Base-by-base conservation (phyloP, 2,113 vertebrate genomes). In the Callocephalon fimbriatum region DNA sequence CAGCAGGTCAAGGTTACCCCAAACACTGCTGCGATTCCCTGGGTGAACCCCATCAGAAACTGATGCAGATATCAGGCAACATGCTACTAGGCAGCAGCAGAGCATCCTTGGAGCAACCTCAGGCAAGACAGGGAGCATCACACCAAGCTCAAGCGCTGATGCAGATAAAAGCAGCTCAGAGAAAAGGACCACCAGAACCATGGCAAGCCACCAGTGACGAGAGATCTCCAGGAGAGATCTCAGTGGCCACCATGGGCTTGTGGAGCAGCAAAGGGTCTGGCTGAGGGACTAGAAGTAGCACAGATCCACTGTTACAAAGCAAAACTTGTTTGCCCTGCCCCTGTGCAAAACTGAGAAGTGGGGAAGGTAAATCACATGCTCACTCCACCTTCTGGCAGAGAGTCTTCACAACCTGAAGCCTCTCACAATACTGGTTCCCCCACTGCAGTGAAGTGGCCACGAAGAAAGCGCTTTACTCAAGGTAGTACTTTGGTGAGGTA, bases 401-500 rank as follows among this genome's bases (percentile, higher is more conserved):
- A 72, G 27, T 12, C 37, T 51, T 91, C 88, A 84, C 83, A 68
- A 8, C 68, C 79, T 56, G 31, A 10, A 19, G 47, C 79, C 56
- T 78, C 76, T 68, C 9, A 56, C 65, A 85, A 4, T 16, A 53
- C 83, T 81, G 56, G 48, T 66, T 95, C 58, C 90, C 44, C 82
- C 73, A 31, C 61, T 86, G 65, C 86, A 59, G 35, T 6, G 42
- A 84, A 90, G 67, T 40, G 58, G 67, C 74, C 0, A 0, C 0
- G 0, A 53, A 84, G 54, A 86, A 75, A 95, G 51, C 13, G 73
- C 72, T 93, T 95, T 81, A 65, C 77, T 84, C 83, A 72, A 75
- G 88, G 86, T 50, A 84, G 20, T 75, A 7, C 56, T 92, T 78
- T 13, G 45, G 76, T 92, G 96, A 97, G 71, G 94, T 96, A 95